Base-by-base conservation (phyloP, 2,797 vertebrate genomes). In the Ceryle rudis region DNA sequence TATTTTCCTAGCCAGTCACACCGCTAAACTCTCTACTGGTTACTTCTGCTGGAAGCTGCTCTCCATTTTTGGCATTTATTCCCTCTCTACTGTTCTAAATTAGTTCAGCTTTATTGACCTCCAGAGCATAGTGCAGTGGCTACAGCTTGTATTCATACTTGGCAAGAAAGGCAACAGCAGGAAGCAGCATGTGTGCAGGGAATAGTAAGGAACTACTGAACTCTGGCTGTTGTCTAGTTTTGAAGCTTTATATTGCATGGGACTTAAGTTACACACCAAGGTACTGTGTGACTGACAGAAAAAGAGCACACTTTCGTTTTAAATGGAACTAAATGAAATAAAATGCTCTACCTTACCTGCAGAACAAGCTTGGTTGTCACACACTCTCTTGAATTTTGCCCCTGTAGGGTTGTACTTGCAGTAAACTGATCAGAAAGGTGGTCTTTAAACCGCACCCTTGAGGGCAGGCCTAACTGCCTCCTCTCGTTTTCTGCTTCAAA, bases 401-500 rank as follows among this genome's bases (percentile, higher is more conserved):
- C 97, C 11, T 89, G 97, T 26, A 99, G 98, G 31, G 98, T 98
- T 44, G 99, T 88, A 49, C 94, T 98, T 84, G 98, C 98, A 5
- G 97, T 98, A 9, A 98, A 97, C 93, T 98, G 97, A 74, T 99
- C 99, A 16, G 98, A 97, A 4, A 97, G 97, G 17, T 96, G 98
- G 89, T 98, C 98, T 84, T 90, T 95, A 97, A 99, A 99, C 47
- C 96, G 97, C 23, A 99, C 98, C 97, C 99, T 98, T 17, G 99
- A 98, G 0, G 97, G 97, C 75, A 99, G 97, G 7, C 98, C 98
- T 55, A 98, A 97, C 93, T 98, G 99, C 93, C 98, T 98, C 95
- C 98, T 98, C 62, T 98, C 98, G 4, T 98, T 98, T 84, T 99
- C 99, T 10, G 98, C 98, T 94, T 99, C 99, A 14, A 99, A 96